phyloP scores from a whole-genome alignment of 1,140 invertebrate genomes.

The Batillaria attramentaria region DNA sequence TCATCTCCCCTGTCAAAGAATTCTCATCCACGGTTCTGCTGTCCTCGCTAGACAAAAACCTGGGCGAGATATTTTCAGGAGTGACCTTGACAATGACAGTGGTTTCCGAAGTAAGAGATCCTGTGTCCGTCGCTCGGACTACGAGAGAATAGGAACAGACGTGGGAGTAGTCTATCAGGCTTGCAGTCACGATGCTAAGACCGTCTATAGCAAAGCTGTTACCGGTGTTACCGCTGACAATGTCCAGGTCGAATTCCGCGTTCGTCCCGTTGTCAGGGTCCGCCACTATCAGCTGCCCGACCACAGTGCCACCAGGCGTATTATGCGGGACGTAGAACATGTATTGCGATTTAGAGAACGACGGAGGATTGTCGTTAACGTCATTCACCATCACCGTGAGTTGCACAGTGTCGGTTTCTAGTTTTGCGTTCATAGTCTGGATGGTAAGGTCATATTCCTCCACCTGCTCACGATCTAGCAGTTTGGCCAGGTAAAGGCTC shows the following conservation, averaged over 20 bases:
- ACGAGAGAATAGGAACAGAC: neutral
- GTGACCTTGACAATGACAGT: slow-evolving; percentile 21
- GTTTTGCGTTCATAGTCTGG: slow-evolving; percentile 75
- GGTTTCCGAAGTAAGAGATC: slow-evolving; percentile 4
- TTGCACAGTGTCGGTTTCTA: slow-evolving; percentile 57
- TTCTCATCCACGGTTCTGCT: neutral
- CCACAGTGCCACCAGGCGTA: slow-evolving; percentile 79
- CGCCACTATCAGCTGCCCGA: slow-evolving; percentile 85
- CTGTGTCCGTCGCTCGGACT: slow-evolving; percentile 27
- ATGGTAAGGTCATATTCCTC: slow-evolving; percentile 88
- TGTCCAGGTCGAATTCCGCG: slow-evolving; percentile 78
- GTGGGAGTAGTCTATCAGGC: neutral
- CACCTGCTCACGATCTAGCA: slow-evolving; percentile 91
- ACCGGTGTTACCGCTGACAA: slow-evolving; percentile 15
- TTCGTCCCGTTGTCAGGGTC: slow-evolving; percentile 92
- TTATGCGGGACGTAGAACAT: slow-evolving; percentile 78
- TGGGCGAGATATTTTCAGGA: neutral
- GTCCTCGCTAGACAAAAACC: neutral
- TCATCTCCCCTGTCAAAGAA: neutral
- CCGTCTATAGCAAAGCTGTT: slow-evolving; percentile 11
- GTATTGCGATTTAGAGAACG: slow-evolving; percentile 50
- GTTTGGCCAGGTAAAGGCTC: slow-evolving; percentile 89
- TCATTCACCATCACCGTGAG: slow-evolving; percentile 77
- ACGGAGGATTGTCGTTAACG: slow-evolving; percentile 74
- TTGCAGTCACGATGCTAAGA: neutral